Base-by-base conservation (phyloP, 2,888 invertebrate genomes). In the Nycteola revayana region DNA sequence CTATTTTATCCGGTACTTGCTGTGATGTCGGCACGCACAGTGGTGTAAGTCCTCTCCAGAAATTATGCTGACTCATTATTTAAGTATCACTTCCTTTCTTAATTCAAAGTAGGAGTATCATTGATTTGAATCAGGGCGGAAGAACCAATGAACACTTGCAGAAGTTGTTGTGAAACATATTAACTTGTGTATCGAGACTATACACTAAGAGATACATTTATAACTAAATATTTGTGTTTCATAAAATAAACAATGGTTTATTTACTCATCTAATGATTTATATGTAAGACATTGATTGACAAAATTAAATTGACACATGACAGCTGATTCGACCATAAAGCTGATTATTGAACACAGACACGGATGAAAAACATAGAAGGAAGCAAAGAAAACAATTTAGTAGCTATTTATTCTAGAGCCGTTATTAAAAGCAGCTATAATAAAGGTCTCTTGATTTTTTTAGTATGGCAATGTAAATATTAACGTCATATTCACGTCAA, bases 1-100 rank as follows among this genome's bases (percentile, higher is more conserved):
- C 78, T 43, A 88, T 79, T 72, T 84, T 87, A 49, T 86, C 81
- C 59, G 88, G 87, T 63, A 85, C 71, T 62, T 75, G 75, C 51
- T 84, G 79, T 10, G 75, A 63, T 24, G 74, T 52, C 25, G 67
- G 56, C 47, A 84, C 64, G 32, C 64, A 73, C 50, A 87, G 60
- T 37, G 74, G 72, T 43, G 72, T 75, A 47, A 87, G 62, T 59
- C 88, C 88, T 67, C 63, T 76, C 88, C 88, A 88, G 66, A 88
- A 88, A 49, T 81, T 83, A 60, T 88, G 87, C 48, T 77, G 83
- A 85, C 74, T 87, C 88, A 88, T 88, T 74, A 72, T 83, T 78
- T 57, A 51, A 38, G 42, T 37, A 55, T 59, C 45, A 66, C 48
- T 70, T 66, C 50, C 55, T 59, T 55, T 46, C 38, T 58, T 48